A percentile compares a stretch with the other conserved stretches of the same genome.
phyloP scores from a whole-genome alignment of 1,140 invertebrate species.

The Helicorthomorpha holstii region DNA sequence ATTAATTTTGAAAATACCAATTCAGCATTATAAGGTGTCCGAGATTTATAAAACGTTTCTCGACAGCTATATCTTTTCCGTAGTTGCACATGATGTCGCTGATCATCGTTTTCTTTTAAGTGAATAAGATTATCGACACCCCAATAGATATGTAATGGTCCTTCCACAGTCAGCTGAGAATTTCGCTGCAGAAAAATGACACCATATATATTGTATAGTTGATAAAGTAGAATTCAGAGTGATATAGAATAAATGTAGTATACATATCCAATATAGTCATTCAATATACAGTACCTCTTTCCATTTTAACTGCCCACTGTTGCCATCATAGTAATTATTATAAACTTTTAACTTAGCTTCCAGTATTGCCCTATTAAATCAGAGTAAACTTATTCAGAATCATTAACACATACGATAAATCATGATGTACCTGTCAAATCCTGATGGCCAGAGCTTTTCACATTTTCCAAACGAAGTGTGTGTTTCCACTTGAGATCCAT shows the following conservation, averaged over 20 bases:
- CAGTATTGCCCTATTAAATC: slow-evolving; percentile 23
- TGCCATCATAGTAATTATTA: slow-evolving; percentile 63
- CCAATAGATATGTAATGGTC: slow-evolving; percentile 65
- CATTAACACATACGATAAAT: slow-evolving; percentile 9
- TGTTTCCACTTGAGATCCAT: slow-evolving; percentile 67
- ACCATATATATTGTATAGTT: no score
- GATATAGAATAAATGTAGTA: background rate
- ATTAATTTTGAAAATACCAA: no score
- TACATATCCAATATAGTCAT: slow-evolving; percentile 1
- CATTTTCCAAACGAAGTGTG: slow-evolving; percentile 67
- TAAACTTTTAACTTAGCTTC: slow-evolving; percentile 60
- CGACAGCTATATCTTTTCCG: slow-evolving; percentile 9
- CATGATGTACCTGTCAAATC: background rate
- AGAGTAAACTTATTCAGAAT: background rate
- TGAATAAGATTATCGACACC: slow-evolving; percentile 66
- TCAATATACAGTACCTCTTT: slow-evolving; percentile 35
- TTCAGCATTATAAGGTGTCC: no score
- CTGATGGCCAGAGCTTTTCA: slow-evolving; percentile 5
- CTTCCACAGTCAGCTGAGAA: slow-evolving; percentile 57
- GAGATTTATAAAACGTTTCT: background rate
- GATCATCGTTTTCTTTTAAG: slow-evolving; percentile 71
- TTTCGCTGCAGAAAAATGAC: slow-evolving; percentile 39
- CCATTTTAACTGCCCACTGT: slow-evolving; percentile 52
- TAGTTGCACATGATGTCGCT: slow-evolving; percentile 32
- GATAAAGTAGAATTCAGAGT: background rate